Evolutionary conservation across 2,888 invertebrate genomes (phyloP), one percentile per base, ranked within the genome.

Genomic region (Lycophotia porphyrea): DNA sequence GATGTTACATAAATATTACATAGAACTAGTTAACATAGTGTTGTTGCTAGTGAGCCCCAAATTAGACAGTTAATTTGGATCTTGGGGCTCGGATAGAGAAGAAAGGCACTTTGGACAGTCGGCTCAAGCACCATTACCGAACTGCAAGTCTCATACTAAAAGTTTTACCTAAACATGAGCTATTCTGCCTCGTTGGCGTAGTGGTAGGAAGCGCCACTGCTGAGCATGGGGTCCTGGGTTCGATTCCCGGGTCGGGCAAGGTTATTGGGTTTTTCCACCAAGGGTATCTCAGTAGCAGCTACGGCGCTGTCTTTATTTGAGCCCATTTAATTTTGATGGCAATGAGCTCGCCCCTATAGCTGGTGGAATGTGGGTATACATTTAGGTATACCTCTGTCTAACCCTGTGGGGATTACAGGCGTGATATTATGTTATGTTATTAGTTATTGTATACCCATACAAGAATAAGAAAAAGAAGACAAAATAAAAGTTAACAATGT

Each of bases 401-500:
- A 55, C 15, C 55, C 27, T 15, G 7, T 27, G 2, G 7, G 15
- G 55, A 15, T 31, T 31, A 31, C 31, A 21, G 31, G 31, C 0
- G 31, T 31, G 4, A 31, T 21, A 9, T 31, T 58, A 18, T 18
- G 18, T 31, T 21, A 4, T 42, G 13, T 11, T 21, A 21, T 65
- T 34, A n/a, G n/a, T n/a, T n/a, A 34, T 34, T 9, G 9, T 67
- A 4, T 18, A 13, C 13, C 13, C 8, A 9, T 27, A 39, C 0
- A 42, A 66, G 5, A 63, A 63, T 13, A 63, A 63, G 18, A n/a
- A 24, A 3, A 36, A 39, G 5, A 72, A 2, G 31, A 52, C 5
- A 9, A 39, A 47, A 47, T 60, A 80, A 63, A 80, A 70, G 21
- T 55, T 36, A 76, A 58, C 21, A 27, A n/a, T 8, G 34, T 55